These are phyloP conservation scores for Drosophila setosimentum DNA, from an alignment of 2,888 invertebrate species.

Conservation along the genomic window DNA sequence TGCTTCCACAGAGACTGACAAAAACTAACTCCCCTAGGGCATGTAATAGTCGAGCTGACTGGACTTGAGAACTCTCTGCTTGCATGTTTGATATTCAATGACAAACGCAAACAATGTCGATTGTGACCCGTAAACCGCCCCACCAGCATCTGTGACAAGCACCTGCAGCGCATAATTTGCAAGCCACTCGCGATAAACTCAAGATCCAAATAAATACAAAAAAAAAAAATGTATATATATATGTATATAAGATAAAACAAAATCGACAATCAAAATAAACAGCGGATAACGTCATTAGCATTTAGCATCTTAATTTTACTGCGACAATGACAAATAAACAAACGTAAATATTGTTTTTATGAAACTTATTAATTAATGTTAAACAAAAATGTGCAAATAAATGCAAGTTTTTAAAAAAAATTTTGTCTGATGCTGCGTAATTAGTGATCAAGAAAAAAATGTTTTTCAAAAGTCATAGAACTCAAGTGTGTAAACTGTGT, in stretches of 20 bases:
- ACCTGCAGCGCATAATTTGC: conserved; percentile 60
- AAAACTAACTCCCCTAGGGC: not conserved
- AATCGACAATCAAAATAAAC: not conserved
- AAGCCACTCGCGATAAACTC: conserved; percentile 23
- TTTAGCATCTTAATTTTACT: conserved; percentile 47
- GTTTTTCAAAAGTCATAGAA: conserved; percentile 16
- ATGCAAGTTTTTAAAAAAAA: conserved; percentile 3
- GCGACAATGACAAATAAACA: conserved; percentile 47
- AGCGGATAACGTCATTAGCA: conserved; percentile 52
- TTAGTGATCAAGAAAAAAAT: conserved; percentile 32
- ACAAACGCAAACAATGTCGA: conserved; percentile 57
- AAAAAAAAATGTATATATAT: not conserved
- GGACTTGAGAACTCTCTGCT: conserved; percentile 1
- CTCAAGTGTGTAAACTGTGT: conserved; percentile 21
- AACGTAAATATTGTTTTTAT: conserved; percentile 33
- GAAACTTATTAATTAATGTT: conserved; percentile 46
- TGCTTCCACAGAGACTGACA: not conserved
- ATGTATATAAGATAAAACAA: not conserved
- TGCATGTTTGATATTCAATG: conserved; percentile 62
- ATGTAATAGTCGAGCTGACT: conserved; percentile 7
- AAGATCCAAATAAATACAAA: conserved; percentile 24
- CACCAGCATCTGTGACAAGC: conserved; percentile 23
- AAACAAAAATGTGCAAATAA: conserved; percentile 31
- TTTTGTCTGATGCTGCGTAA: conserved; percentile 37
- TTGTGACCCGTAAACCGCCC: conserved; percentile 31